phyloP scores from a whole-genome alignment of 2,888 invertebrate genomes.

The Megastigmus dorsalis region DNA sequence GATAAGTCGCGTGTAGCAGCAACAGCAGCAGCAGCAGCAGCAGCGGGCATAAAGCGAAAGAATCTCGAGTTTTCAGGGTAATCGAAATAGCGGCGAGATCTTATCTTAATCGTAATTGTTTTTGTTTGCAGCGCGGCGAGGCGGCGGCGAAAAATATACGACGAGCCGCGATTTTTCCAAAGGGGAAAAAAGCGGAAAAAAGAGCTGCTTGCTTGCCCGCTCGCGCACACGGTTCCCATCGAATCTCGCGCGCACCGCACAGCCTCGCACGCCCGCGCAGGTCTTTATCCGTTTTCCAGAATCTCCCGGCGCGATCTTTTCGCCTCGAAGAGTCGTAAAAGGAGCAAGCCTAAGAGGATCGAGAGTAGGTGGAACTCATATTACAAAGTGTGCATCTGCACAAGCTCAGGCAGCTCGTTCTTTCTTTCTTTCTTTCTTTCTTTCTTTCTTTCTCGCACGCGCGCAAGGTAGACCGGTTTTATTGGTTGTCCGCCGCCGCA shows the following conservation, averaged over 20 bases:
- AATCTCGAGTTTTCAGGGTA: no score
- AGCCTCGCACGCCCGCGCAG: no score
- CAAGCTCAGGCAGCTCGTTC: no score
- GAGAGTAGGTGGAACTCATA: slow-evolving; percentile 44
- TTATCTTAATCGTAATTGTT: not conserved
- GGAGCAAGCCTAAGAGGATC: not conserved
- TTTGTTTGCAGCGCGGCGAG: no score
- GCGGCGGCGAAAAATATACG: no score
- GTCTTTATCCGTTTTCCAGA: slow-evolving; percentile 16
- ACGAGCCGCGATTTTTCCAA: slow-evolving; percentile 7
- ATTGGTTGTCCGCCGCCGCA: slow-evolving; percentile 3
- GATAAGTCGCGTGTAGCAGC: not conserved
- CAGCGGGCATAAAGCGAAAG: not conserved
- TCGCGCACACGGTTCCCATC: not conserved
- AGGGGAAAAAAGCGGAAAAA: no score
- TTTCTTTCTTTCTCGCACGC: no score
- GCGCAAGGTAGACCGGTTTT: slow-evolving; percentile 46
- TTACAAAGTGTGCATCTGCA: slow-evolving; percentile 31
- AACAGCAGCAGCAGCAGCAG: not conserved
- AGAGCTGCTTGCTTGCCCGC: not conserved
- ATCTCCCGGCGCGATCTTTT: slow-evolving; percentile 34
- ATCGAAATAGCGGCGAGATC: no score
- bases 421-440: no score
- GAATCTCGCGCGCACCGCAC: no score
- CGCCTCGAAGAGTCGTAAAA: slow-evolving; percentile 11